phyloP scores from a whole-genome alignment of 2,113 vertebrate species.

The Ciconia boyciana region DNA sequence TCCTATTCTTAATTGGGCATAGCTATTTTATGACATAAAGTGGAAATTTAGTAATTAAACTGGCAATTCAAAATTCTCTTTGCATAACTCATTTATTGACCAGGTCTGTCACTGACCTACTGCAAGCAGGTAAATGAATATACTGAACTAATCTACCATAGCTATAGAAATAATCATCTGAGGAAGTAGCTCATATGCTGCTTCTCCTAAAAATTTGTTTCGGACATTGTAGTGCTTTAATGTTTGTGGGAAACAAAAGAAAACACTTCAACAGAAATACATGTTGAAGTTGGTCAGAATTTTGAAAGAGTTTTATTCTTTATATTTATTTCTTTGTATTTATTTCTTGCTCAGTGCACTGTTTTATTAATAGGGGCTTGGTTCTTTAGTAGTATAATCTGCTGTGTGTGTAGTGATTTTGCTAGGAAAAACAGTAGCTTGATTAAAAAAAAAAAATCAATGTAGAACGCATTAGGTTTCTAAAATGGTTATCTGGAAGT shows the following conservation, averaged over 20 bases:
- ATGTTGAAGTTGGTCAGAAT: background rate
- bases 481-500: background rate
- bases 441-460: background rate
- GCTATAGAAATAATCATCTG: background rate
- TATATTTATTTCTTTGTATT: background rate
- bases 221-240: background rate
- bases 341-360: background rate
- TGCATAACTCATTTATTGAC: background rate
- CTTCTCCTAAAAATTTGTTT: background rate
- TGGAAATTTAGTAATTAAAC: background rate
- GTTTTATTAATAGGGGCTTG: background rate
- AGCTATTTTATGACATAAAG: background rate
- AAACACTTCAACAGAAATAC: background rate
- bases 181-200: background rate
- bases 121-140: background rate
- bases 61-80: background rate
- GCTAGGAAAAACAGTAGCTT: background rate
- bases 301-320: background rate
- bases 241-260: background rate
- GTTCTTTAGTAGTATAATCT: background rate
- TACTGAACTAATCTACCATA: background rate
- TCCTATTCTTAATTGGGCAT: background rate
- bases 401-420: background rate
- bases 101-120: background rate
- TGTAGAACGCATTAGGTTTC: background rate